phyloP scores from a whole-genome alignment of 2,888 invertebrate species.

The Sphecodes monilicornis region DNA sequence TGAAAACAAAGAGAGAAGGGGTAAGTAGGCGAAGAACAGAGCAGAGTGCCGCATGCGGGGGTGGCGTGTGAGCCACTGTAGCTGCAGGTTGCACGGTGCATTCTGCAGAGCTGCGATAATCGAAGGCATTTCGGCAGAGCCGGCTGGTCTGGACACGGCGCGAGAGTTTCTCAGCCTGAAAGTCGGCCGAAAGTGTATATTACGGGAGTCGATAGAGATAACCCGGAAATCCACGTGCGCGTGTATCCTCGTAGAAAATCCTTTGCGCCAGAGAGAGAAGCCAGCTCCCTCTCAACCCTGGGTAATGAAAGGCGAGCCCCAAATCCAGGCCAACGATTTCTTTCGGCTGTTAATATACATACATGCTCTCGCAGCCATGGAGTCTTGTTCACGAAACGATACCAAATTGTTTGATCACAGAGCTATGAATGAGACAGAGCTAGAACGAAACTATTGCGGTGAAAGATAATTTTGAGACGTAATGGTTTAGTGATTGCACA shows the following conservation, averaged over 20 bases:
- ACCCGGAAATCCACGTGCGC: constrained; percentile 48
- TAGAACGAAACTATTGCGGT: not conserved
- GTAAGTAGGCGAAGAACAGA: not conserved
- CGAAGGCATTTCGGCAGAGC: constrained; percentile 30
- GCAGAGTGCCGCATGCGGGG: not conserved
- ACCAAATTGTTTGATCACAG: not conserved
- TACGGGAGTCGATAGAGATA: constrained; percentile 48
- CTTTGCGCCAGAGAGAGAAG: constrained; percentile 30
- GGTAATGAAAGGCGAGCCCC: constrained; percentile 51
- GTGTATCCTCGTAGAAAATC: constrained; percentile 41
- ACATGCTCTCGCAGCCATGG: not conserved
- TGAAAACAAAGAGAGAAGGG: not conserved
- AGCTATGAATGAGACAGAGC: not conserved
- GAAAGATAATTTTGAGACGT: not conserved
- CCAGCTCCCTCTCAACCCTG: not conserved
- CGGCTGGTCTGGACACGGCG: constrained; percentile 22
- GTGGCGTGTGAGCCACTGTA: not conserved
- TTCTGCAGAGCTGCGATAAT: constrained; percentile 34
- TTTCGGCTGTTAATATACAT: constrained; percentile 43
- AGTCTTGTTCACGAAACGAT: not conserved
- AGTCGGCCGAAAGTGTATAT: constrained; percentile 56
- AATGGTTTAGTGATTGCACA: not conserved
- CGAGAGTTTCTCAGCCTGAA: constrained; percentile 24
- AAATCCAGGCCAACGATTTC: constrained; percentile 56
- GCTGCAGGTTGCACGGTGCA: constrained; percentile 19